Conservation (phyloP, 2,888 invertebrate genomes). For the Idaea straminata region DNA sequence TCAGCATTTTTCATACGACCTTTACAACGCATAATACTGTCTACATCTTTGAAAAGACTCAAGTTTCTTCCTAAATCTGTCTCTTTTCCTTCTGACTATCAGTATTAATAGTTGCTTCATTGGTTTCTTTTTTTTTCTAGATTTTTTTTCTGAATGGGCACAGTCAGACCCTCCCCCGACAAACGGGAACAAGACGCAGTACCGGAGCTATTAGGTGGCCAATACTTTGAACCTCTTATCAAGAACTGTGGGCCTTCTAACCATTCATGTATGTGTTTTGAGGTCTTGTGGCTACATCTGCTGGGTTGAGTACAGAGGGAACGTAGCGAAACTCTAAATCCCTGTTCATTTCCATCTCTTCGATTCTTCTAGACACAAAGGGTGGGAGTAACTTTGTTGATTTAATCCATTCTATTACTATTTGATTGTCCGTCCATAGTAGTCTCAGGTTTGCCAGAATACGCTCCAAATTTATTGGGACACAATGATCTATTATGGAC, state of each 20-base stretch:
- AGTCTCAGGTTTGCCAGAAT: too few relatives aligned
- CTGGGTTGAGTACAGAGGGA: conserved; percentile 6
- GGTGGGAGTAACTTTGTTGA: conserved; percentile 10
- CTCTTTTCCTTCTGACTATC: conserved; percentile 6
- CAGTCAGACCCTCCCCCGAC: neutral
- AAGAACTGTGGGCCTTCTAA: too few relatives aligned
- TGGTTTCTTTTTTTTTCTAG: too few relatives aligned
- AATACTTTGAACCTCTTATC: too few relatives aligned
- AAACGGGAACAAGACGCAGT: neutral
- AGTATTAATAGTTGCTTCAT: too few relatives aligned
- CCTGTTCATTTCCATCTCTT: conserved; percentile 7
- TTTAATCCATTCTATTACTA: conserved; percentile 8
- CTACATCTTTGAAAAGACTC: conserved; percentile 15
- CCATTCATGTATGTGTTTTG: neutral
- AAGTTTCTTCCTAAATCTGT: conserved; percentile 18
- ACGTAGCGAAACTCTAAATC: conserved; percentile 8
- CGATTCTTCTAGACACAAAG: conserved; percentile 3
- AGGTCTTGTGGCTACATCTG: conserved; percentile 8
- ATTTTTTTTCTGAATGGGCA: too few relatives aligned
- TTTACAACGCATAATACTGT: conserved; percentile 20
- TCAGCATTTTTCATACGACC: conserved; percentile 13
- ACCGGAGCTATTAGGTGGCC: neutral
- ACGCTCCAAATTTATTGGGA: too few relatives aligned
- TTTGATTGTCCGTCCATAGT: conserved; percentile 10
- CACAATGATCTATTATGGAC: too few relatives aligned